Base-by-base conservation (phyloP, 2,797 vertebrate genomes). In the Dendrocincla fuliginosa region DNA sequence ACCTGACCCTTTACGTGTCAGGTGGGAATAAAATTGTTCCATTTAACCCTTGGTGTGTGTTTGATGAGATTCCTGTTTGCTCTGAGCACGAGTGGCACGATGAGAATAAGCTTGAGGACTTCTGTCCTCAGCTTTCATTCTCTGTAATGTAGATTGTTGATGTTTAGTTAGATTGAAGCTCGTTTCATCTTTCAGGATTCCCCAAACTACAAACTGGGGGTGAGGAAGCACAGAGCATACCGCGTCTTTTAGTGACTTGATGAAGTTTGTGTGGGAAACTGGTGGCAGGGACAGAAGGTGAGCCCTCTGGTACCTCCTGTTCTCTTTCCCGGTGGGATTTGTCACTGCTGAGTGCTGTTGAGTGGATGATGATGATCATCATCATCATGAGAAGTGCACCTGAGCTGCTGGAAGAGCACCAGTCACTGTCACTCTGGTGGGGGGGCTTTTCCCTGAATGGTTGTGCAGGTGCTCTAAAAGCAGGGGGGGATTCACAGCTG, bases 341-440 rank as follows among this genome's bases (percentile, higher is more conserved):
- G 9, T 64, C 64, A 19, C 16, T 9, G 32, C 70, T 53, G n/a
- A 63, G 14, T 0, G 2, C 57, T 64, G 25, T 20, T 52, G 64
- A 17, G 32, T 18, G 61, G 57, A 23, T 16, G 12, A 18, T 39
- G 17, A 18, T 39, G 13, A 39, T 39, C 7, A 35, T 35, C 7
- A 35, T 35, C 12, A 22, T 32, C 9, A 2, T 2, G 9, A 20
- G 33, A 71, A 57, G 53, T 2, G 7, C 13, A 13, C 57, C 37
- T 30, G 55, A 81, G 50, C n/a, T 61, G 64, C 70, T 47, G 41
- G 32, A 65, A 56, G 60, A 78, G 18, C 44, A 53, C 6, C 5
- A 3, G 15, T 39, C 0, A 0, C 28, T 52, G 41, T 67, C 18
- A 10, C 25, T 85, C 13, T 42, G 19, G 3, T 5, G 0, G 0